A percentile compares a stretch with the other conserved stretches of the same genome.
These are phyloP conservation scores for Sphaeridia pumilis DNA, from an alignment of 2,888 invertebrate genomes.

Conservation along the genomic window DNA sequence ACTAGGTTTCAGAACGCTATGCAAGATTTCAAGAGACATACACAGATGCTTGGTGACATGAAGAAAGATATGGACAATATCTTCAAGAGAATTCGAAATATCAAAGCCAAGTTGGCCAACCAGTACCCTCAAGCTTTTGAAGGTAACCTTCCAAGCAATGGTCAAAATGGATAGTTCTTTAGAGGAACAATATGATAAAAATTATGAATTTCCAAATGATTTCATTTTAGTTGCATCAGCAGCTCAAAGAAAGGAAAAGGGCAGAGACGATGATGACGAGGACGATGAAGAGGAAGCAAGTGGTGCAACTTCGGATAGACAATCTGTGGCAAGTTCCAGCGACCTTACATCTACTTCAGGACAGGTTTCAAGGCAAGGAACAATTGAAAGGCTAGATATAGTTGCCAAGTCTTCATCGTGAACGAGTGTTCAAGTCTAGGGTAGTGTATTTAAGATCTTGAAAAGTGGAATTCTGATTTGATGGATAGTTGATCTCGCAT, in stretches of 20 bases:
- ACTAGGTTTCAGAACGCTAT: slow-evolving; percentile 72
- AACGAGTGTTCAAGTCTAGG: too few species aligned
- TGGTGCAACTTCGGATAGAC: too few species aligned
- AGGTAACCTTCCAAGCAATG: too few species aligned
- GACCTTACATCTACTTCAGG: too few species aligned
- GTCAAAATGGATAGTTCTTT: too few species aligned
- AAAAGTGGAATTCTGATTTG: too few species aligned
- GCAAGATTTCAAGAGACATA: slow-evolving; percentile 82
- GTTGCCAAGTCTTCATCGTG: too few species aligned
- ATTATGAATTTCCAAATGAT: too few species aligned
- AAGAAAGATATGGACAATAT: slow-evolving; percentile 89
- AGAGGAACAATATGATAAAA: too few species aligned
- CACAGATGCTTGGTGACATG: slow-evolving; percentile 74
- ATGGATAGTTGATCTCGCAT: too few species aligned
- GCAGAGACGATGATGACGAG: slow-evolving; percentile 38
- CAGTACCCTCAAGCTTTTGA: slow-evolving; percentile 42
- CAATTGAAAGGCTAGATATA: slow-evolving; percentile 26
- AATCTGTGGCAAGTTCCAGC: slow-evolving; percentile 9
- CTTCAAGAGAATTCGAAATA: slow-evolving; percentile 75
- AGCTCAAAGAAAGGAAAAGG: slow-evolving; percentile 31
- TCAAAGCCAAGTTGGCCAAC: slow-evolving; percentile 58
- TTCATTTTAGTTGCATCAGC: slow-evolving; percentile 30
- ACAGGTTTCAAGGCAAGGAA: slow-evolving; percentile 20
- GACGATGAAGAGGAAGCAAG: slow-evolving; percentile 32
- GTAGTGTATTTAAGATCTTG: too few species aligned